phyloP scores from a whole-genome alignment of 1,140 invertebrate genomes.

The Ericerus pela region DNA sequence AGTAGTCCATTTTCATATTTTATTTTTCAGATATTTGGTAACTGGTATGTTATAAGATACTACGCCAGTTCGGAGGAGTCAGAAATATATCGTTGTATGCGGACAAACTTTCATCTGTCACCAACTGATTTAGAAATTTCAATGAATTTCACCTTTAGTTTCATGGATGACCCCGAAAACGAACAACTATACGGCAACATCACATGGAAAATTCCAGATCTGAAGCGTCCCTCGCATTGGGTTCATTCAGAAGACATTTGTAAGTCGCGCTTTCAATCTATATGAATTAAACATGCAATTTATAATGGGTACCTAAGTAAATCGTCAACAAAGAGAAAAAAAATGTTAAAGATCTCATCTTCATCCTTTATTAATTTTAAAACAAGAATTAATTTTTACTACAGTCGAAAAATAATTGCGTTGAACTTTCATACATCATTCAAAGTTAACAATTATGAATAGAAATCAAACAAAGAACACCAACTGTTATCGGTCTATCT shows the following conservation, averaged over 20 bases:
- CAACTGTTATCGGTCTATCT: too few species aligned
- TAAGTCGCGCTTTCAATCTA: conserved; percentile 33
- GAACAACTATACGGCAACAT: conserved; percentile 66
- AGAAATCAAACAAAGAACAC: too few species aligned
- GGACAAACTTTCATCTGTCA: conserved; percentile 50
- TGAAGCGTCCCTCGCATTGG: conserved; percentile 60
- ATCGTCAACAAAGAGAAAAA: neutral
- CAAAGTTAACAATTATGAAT: too few species aligned
- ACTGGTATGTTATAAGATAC: conserved; percentile 71
- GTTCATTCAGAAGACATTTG: conserved; percentile 66
- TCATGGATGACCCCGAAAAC: conserved; percentile 61
- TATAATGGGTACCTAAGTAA: neutral
- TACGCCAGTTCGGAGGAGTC: conserved; percentile 73
- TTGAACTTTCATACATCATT: too few species aligned
- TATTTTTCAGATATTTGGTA: conserved; percentile 48
- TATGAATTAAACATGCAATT: neutral
- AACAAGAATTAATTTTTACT: too few species aligned
- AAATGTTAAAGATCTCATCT: too few species aligned
- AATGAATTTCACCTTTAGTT: conserved; percentile 76
- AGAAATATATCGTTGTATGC: conserved; percentile 65
- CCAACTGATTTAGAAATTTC: conserved; percentile 38
- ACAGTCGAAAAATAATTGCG: too few species aligned
- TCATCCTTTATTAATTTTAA: too few species aligned
- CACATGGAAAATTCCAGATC: conserved; percentile 62
- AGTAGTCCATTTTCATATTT: too few species aligned